A percentile compares a stretch with the other conserved stretches of the same genome.
phyloP scores from a whole-genome alignment of 2,113 vertebrate species.

The Gallinago jamesoni region DNA sequence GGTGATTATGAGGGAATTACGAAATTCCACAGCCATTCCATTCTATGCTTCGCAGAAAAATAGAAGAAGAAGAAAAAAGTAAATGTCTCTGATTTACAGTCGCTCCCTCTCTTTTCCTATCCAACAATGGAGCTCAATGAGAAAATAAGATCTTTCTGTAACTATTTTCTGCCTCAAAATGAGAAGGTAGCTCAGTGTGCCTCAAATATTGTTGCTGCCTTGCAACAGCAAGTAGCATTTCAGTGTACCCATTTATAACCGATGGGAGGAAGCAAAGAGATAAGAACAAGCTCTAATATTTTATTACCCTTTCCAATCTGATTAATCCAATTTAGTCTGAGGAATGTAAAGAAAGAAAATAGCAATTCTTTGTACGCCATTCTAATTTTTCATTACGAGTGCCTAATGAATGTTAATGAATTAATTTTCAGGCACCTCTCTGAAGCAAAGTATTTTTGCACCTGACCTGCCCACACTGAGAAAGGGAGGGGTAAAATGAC shows the following conservation, averaged over 20 bases:
- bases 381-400: not conserved
- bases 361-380: not conserved
- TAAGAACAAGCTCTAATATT: slow-evolving; percentile 17
- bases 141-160: not conserved
- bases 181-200: not conserved
- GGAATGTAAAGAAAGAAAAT: slow-evolving; percentile 15
- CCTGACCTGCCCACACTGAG: not conserved
- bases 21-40: not conserved
- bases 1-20: rapidly evolving
- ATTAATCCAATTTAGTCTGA: slow-evolving; percentile 34
- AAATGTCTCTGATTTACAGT: not conserved
- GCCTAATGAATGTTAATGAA: slow-evolving; percentile 19
- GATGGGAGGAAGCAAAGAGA: not conserved
- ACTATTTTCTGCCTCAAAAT: not conserved
- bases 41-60: not conserved
- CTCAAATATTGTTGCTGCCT: not conserved
- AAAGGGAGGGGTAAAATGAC: not conserved
- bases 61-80: not conserved
- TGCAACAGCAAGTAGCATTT: not conserved
- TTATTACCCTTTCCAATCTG: slow-evolving; percentile 22
- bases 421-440: slow-evolving; percentile 14
- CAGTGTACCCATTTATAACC: not conserved
- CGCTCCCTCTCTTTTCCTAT: not conserved
- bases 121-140: not conserved
- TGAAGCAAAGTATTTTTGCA: not conserved